Percentiles rank a stretch among this genome's conserved stretches.
phyloP scores from a whole-genome alignment of 2,797 vertebrate genomes.

The Acanthiza pusilla region DNA sequence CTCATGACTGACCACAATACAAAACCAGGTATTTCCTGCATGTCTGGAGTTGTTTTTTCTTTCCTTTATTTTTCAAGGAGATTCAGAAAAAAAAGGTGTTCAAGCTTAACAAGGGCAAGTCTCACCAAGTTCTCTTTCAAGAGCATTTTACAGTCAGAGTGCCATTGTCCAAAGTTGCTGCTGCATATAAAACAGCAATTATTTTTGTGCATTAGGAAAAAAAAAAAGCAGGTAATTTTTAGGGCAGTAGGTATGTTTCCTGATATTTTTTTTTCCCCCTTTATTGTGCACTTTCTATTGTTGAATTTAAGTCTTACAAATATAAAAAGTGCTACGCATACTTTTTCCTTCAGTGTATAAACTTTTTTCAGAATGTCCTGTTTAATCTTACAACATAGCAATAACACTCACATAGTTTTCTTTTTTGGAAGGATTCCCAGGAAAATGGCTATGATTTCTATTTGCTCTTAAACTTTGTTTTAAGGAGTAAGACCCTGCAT shows the following conservation, averaged over 20 bases:
- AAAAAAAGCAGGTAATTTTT: background rate
- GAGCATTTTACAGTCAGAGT: background rate
- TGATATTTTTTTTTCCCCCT: background rate
- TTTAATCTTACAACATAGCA: background rate
- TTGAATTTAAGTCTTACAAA: background rate
- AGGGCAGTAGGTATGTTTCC: background rate
- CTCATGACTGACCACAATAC: background rate
- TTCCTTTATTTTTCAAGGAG: background rate
- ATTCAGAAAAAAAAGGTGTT: background rate
- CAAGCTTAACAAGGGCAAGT: background rate
- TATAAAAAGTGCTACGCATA: background rate
- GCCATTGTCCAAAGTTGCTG: background rate
- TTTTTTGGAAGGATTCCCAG: background rate
- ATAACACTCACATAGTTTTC: background rate
- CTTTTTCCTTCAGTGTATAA: background rate
- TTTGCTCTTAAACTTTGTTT: background rate
- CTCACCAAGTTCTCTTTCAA: background rate
- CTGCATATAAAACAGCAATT: background rate
- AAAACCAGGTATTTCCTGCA: conserved; percentile 5
- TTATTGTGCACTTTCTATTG: background rate
- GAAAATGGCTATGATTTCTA: background rate
- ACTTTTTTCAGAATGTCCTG: background rate
- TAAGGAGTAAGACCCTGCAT: background rate
- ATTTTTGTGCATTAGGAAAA: background rate
- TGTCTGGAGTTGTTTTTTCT: background rate